Evolutionary conservation across 53 echinoderm and acorn worm genomes (phyloP), one percentile per base, ranked within the genome.

Genomic region (Pentamera pediparva): DNA sequence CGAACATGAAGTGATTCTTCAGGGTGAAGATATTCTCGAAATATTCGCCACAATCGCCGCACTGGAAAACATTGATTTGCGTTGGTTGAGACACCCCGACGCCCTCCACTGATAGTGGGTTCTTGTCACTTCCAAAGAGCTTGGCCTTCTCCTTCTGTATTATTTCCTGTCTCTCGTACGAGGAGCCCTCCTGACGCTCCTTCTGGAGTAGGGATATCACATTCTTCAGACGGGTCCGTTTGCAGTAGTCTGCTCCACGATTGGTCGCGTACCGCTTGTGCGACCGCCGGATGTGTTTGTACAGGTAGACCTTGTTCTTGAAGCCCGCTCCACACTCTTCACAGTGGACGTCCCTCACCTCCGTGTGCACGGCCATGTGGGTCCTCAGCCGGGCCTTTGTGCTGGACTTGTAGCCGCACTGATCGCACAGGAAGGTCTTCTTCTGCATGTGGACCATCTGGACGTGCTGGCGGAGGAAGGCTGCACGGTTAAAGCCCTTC

Each of bases 361-460:
- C 73, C 34, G 73, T 72, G 55, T 72, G 73, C 2, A 72, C 73
- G 25, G 73, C 73, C 73, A 72, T 72, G 53, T 72, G 73, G 6
- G 55, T 72, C 36, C 55, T 72, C 49, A 72, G 35, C 51, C 73
- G 73, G 21, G 73, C 73, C 21, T 52, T 52, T 2, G 73, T 72
- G 73, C 54, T 72, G 2, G 73, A 51, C 19, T 54, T 72, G 36
- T 72, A 72, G 1, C 73, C 73, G 18, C 73, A 72, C 9, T 72
- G 73, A 34, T 51, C 55, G 17, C 73, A 72, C 3, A 53, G 73
- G 35, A 72, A 72, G 21, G 73, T 51, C 55, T 72, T 72, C 34
- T 51, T 18, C 32, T 72, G 51, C 3, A 53, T 21, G 27, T 72
- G 73, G 15, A 72, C 55, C 8, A 72, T 33, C 34, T 51, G 52